phyloP scores from a whole-genome alignment of 2,888 invertebrate genomes.

The Drosophila niveifrons region DNA sequence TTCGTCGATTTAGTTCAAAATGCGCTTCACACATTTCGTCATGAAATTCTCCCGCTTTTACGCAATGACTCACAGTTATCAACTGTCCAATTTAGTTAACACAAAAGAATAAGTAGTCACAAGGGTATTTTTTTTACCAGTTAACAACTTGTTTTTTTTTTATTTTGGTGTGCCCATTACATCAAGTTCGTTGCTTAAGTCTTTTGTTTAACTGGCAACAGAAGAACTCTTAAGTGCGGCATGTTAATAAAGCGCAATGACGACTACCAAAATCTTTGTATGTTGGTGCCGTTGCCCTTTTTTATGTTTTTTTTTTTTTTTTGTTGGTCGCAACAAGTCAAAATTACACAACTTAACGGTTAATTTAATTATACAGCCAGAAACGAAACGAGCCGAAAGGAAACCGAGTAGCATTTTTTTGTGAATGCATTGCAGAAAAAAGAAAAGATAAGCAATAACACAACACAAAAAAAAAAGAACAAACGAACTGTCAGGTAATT shows the following conservation, averaged over 20 bases:
- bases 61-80: constrained; percentile 60
- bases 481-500: constrained; percentile 56
- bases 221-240: constrained; percentile 33
- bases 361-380: constrained; percentile 58
- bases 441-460: constrained; percentile 17
- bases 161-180: constrained; percentile 45
- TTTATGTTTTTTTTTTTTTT: constrained; percentile 2
- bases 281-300: constrained; percentile 54
- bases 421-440: constrained; percentile 52
- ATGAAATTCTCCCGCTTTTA: constrained; percentile 61
- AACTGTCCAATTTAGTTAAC: constrained; percentile 25
- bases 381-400: constrained; percentile 22
- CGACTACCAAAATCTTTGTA: constrained; percentile 41
- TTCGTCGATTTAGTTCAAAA: constrained; percentile 26
- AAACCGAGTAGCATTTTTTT: constrained; percentile 43
- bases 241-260: constrained; percentile 62
- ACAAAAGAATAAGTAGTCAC: constrained; percentile 23
- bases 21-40: constrained; percentile 61
- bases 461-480: constrained; percentile 27
- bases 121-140: constrained; percentile 31
- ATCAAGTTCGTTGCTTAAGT: constrained; percentile 63
- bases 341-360: constrained; percentile 77
- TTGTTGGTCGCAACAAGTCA: constrained; percentile 30
- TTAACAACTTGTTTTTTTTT: constrained; percentile 36
- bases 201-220: constrained; percentile 53